Base-by-base conservation (phyloP, 1,140 invertebrate genomes). In the Eciton burchellii region DNA sequence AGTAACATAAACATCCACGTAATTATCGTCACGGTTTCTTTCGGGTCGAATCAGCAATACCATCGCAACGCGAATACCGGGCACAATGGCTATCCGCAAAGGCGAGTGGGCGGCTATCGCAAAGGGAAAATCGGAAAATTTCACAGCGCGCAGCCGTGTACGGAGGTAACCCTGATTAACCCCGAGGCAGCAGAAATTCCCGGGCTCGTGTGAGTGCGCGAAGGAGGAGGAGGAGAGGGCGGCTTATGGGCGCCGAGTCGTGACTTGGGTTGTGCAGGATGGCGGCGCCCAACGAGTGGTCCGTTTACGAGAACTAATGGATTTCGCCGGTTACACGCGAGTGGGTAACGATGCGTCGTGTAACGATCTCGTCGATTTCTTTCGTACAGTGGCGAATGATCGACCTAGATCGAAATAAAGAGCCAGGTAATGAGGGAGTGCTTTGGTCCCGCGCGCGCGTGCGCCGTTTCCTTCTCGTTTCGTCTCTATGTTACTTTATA, bases 1-100 rank as follows among this genome's bases (percentile, higher is more conserved):
- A 71, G 63, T n/a, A n/a, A n/a, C 76, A 81, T 89, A 89, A 89
- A 89, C 85, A 90, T 90, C 84, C 83, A 84, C 81, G 87, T 89
- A 90, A 90, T 90, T 87, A 90, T 86, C 63, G 71, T 73, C 43
- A 52, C 35, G 63, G 62, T 68, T 79, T 79, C 49, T 70, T 45
- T 43, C 41, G 24, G 49, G n/a, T 79, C 12, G 49, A 70, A 79
- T 70, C 63, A 70, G 74, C 74, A 57, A 77, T 77, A 68, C 62
- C 35, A 77, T 79, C 65, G 65, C 35, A 68, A 43, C 19, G 21
- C 16, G 21, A 9, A 26, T 35, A 65, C 41, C 11, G 26, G n/a
- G 26, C n/a, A 12, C 26, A 45, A 16, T 24, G 9, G 60, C n/a
- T 16, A 5, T n/a, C 29, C 2, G 14, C 2, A 9, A 11, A 0